Conservation (phyloP, 2,797 vertebrate genomes). For the Tangara arthus region DNA sequence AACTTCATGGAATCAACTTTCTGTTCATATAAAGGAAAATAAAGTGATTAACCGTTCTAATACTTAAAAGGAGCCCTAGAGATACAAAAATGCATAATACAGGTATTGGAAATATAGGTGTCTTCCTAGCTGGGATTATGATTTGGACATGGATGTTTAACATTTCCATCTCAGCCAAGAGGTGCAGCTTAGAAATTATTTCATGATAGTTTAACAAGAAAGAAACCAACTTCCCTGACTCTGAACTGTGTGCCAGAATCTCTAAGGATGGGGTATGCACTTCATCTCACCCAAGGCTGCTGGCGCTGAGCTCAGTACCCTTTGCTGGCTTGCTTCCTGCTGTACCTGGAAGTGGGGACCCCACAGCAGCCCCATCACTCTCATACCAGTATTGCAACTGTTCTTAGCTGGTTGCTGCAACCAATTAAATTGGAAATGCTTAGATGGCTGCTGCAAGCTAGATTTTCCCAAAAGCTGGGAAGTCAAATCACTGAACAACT, state of each 20-base stretch:
- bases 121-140: background rate
- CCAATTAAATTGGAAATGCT: no score
- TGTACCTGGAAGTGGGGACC: background rate
- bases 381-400: no score
- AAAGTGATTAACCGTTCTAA: background rate
- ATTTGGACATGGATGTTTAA: background rate
- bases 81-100: background rate
- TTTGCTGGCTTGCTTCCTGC: background rate
- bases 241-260: background rate
- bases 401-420: background rate
- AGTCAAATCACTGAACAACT: background rate
- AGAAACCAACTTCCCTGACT: background rate
- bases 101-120: background rate
- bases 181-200: background rate
- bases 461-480: background rate
- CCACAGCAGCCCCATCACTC: background rate
- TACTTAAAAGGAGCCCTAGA: background rate
- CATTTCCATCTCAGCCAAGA: background rate
- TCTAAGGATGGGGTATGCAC: fast-evolving
- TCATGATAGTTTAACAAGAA: background rate
- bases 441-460: background rate
- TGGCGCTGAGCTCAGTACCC: background rate
- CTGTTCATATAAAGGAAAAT: background rate
- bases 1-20: background rate
- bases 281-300: background rate